Percentiles rank a stretch among this genome's conserved stretches.
Conservation (phyloP, 2,797 vertebrate genomes). For the Tragelaphus eurycerus region DNA sequence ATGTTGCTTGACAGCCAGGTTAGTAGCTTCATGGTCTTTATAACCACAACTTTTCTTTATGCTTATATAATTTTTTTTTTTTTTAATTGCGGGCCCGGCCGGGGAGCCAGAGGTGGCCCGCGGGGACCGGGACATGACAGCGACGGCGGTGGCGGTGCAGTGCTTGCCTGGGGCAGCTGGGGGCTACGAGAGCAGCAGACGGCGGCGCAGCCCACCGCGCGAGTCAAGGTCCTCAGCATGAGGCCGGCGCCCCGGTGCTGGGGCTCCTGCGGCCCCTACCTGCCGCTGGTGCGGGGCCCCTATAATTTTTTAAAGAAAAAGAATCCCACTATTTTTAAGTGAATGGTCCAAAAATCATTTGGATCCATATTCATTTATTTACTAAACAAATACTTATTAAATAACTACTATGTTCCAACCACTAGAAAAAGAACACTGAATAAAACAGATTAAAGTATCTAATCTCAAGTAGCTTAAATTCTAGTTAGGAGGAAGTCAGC, state of each 20-base stretch:
- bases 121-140: background rate
- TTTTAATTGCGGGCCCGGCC: slow-evolving; percentile 67
- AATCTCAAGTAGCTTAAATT: background rate
- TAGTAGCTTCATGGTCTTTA: background rate
- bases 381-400: background rate
- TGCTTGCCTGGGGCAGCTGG: accelerated
- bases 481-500: background rate
- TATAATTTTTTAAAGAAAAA: background rate
- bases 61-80: background rate
- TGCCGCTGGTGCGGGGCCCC: background rate
- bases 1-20: background rate
- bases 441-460: background rate
- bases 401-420: background rate
- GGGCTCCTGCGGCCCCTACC: background rate
- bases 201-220: slow-evolving; percentile 62
- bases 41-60: background rate
- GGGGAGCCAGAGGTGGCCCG: slow-evolving; percentile 33
- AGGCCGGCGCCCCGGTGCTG: background rate
- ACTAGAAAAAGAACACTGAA: background rate
- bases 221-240: slow-evolving; percentile 62
- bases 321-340: background rate
- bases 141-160: background rate
- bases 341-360: background rate
- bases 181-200: accelerated
- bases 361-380: background rate